phyloP scores from a whole-genome alignment of 2,888 invertebrate species.

The Habrosyne pyritoides region DNA sequence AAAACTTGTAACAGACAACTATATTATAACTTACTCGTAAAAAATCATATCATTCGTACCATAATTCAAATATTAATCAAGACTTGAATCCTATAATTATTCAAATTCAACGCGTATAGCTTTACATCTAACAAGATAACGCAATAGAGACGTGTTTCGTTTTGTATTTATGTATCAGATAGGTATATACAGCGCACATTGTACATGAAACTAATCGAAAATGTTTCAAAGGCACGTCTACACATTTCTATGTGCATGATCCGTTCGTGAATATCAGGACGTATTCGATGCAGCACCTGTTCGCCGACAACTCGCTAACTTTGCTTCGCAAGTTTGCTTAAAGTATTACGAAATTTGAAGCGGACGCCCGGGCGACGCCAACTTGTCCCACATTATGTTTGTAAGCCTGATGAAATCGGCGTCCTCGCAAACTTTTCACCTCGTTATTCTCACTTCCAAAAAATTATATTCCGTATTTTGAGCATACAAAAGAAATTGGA shows the following conservation, averaged over 20 bases:
- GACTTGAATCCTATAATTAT: no score
- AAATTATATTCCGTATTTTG: slow-evolving; percentile 49
- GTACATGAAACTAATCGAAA: background rate
- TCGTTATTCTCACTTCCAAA: slow-evolving; percentile 50
- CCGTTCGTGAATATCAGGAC: slow-evolving; percentile 58
- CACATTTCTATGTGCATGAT: slow-evolving; percentile 48
- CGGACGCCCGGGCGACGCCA: slow-evolving; percentile 52
- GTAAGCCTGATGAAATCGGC: slow-evolving; percentile 66
- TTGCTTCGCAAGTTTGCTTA: slow-evolving; percentile 70
- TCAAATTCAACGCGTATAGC: no score
- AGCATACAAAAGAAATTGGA: slow-evolving; percentile 49
- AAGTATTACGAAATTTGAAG: slow-evolving; percentile 77
- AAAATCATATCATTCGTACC: no score
- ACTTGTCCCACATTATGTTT: slow-evolving; percentile 67
- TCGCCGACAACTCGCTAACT: slow-evolving; percentile 62
- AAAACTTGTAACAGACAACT: background rate
- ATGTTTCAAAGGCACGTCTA: slow-evolving; percentile 25
- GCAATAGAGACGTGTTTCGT: background rate
- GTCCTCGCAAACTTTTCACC: slow-evolving; percentile 55
- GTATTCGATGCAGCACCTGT: slow-evolving; percentile 75
- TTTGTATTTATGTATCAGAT: background rate
- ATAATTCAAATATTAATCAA: no score
- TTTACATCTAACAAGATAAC: no score
- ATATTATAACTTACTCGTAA: background rate
- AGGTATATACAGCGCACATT: background rate